A percentile compares a stretch with the other conserved stretches of the same genome.
Evolutionary conservation across 2,888 invertebrate species (phyloP).

Genomic region (Cerceris rybyensis): DNA sequence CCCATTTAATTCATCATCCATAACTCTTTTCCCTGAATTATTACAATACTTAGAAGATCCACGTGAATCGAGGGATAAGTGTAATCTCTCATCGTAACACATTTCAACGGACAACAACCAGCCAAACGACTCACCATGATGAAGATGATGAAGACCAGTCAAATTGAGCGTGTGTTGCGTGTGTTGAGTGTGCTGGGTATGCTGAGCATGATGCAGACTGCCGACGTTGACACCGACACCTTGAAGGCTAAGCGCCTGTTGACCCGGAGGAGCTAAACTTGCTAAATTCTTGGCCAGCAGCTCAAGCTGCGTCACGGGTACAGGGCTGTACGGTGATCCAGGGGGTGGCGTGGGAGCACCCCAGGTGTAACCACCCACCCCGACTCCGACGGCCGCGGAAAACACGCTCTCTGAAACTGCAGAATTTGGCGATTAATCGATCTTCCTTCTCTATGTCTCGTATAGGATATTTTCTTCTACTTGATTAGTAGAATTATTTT

Average conservation of each 20-base stretch:
- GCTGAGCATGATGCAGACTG: slow-evolving; percentile 77
- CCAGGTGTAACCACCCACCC: slow-evolving; percentile 83
- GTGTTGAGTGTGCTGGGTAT: slow-evolving; percentile 72
- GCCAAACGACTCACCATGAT: slow-evolving; percentile 74
- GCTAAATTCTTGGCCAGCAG: slow-evolving; percentile 83
- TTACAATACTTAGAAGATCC: not conserved
- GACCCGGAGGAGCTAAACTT: slow-evolving; percentile 75
- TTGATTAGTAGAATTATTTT: too few species aligned
- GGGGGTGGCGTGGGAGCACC: slow-evolving; percentile 87
- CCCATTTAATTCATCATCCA: not conserved
- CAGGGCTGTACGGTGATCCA: slow-evolving; percentile 87
- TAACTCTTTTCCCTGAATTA: not conserved
- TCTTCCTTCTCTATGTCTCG: slow-evolving; percentile 13
- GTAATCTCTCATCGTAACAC: not conserved
- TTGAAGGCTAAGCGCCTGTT: slow-evolving; percentile 78
- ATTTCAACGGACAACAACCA: not conserved
- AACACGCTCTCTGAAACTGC: slow-evolving; percentile 87
- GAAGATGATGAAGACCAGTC: slow-evolving; percentile 77
- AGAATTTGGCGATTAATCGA: slow-evolving; percentile 64
- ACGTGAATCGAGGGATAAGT: not conserved
- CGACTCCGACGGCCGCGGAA: slow-evolving; percentile 83
- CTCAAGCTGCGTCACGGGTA: slow-evolving; percentile 87
- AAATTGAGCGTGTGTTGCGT: slow-evolving; percentile 77
- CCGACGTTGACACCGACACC: slow-evolving; percentile 79
- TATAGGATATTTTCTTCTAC: not conserved